Conservation (phyloP, 2,113 vertebrate genomes). For the Xenopus borealis region DNA sequence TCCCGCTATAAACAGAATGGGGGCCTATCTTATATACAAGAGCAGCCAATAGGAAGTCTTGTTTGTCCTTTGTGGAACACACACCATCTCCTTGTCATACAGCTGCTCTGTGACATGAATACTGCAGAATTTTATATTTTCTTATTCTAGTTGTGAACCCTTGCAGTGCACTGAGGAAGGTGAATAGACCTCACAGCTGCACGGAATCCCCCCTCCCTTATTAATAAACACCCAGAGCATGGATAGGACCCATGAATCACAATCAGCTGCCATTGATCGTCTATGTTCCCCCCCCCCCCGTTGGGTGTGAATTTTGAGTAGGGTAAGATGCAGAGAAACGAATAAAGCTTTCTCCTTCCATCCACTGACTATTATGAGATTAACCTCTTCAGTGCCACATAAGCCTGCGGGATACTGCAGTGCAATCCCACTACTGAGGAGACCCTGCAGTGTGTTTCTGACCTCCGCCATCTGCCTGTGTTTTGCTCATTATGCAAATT, state of each 20-base stretch:
- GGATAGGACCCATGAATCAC: constrained; percentile 18
- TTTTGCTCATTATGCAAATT: constrained; percentile 36
- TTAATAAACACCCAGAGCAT: constrained; percentile 8
- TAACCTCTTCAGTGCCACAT: not conserved
- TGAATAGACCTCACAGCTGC: no score
- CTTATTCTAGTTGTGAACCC: no score
- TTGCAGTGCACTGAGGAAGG: no score
- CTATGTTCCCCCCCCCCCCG: not conserved
- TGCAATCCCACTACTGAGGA: not conserved
- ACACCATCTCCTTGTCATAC: no score
- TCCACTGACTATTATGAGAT: not conserved
- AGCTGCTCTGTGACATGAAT: no score
- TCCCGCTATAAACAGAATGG: no score
- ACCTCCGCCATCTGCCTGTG: constrained; percentile 7
- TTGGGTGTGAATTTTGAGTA: constrained; percentile 7
- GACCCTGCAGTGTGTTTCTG: not conserved
- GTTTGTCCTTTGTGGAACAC: no score
- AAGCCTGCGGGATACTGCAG: not conserved
- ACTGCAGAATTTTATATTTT: no score
- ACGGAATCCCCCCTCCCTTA: not conserved
- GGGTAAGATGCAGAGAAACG: not conserved
- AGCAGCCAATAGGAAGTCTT: no score
- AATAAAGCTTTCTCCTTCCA: constrained; percentile 1
- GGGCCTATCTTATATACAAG: no score
- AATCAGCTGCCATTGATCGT: constrained; percentile 34